A percentile compares a stretch with the other conserved stretches of the same genome.
phyloP scores from a whole-genome alignment of 1,140 invertebrate genomes.

The Apis florea region DNA sequence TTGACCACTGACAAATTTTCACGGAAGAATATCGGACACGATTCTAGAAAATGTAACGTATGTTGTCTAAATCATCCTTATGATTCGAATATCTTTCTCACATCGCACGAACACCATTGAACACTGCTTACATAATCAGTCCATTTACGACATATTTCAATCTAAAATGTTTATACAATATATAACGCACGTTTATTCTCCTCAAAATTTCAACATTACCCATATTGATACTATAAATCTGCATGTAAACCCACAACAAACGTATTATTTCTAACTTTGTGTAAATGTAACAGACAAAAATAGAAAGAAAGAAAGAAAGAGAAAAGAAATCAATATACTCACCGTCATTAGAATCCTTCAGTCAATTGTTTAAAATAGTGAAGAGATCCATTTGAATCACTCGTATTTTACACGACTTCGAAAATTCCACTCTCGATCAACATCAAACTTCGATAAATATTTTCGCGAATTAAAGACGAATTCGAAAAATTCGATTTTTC shows the following conservation, averaged over 20 bases:
- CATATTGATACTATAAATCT: neutral
- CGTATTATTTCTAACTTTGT: neutral
- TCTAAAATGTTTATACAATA: conserved; percentile 2
- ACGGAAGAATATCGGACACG: neutral
- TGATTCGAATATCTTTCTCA: neutral
- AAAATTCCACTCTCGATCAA: neutral
- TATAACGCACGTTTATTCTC: neutral
- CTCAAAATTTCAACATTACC: neutral
- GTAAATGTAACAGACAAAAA: too few species aligned
- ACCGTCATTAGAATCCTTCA: conserved; percentile 5
- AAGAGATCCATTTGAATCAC: conserved; percentile 4
- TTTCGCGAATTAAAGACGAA: neutral
- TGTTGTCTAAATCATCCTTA: neutral
- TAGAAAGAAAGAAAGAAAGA: neutral
- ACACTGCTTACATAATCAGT: conserved; percentile 14
- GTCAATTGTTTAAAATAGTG: neutral
- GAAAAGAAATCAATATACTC: conserved; percentile 3
- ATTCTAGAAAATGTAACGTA: neutral
- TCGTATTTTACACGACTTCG: neutral
- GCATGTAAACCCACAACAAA: neutral
- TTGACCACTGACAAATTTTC: neutral
- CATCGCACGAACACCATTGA: neutral
- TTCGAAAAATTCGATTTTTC: neutral
- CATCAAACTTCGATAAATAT: neutral
- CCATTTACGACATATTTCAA: neutral